phyloP scores from a whole-genome alignment of 2,888 invertebrate species.

The Zygogramma bicolorata region DNA sequence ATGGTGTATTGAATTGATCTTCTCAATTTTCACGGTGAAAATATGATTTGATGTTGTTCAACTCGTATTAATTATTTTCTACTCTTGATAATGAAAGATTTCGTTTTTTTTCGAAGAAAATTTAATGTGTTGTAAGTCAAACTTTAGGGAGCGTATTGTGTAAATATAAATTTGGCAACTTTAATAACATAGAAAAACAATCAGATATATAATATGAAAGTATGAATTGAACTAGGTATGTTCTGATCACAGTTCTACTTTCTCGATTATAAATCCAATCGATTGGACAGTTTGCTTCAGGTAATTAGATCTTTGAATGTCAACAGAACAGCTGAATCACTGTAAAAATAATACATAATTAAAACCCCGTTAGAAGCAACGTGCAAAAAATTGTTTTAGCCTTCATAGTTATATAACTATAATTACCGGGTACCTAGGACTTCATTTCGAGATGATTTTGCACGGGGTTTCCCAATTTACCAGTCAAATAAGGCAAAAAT shows the following conservation, averaged over 20 bases:
- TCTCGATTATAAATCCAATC: neutral
- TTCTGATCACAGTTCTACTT: neutral
- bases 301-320: neutral
- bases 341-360: conserved; percentile 1
- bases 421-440: neutral
- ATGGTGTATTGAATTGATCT: no score
- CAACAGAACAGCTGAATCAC: neutral
- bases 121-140: no score
- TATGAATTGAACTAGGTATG: neutral
- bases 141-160: no score
- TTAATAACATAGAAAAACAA: no score
- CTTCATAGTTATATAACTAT: conserved; percentile 6
- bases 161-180: no score
- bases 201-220: neutral
- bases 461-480: neutral
- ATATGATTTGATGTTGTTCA: no score
- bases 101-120: no score
- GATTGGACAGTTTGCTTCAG: neutral
- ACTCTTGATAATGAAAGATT: no score
- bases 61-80: no score
- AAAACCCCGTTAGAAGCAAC: neutral
- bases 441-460: neutral
- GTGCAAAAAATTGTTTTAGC: neutral
- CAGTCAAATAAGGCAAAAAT: neutral
- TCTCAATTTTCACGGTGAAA: no score